phyloP scores from a whole-genome alignment of 2,113 vertebrate genomes.

The Formicarius rufipectus region DNA sequence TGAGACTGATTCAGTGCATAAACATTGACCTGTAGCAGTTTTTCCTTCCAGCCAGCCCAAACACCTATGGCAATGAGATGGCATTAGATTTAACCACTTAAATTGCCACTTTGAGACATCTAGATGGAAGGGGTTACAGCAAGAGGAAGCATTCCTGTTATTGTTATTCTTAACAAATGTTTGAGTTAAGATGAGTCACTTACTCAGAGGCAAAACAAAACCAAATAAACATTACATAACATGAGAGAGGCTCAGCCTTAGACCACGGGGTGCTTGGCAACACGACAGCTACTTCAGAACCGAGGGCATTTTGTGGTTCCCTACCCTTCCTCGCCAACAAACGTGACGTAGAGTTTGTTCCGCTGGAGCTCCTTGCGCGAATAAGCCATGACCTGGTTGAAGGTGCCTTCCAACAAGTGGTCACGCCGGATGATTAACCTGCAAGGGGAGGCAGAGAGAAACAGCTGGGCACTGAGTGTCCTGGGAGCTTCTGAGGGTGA shows the following conservation, averaged over 20 bases:
- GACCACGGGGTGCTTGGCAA: not conserved
- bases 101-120: not conserved
- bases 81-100: not conserved
- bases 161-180: not conserved
- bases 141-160: not conserved
- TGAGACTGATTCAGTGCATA: not conserved
- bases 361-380: conserved; percentile 97
- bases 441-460: not conserved
- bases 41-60: not conserved
- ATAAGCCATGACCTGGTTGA: conserved; percentile 98
- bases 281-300: not conserved
- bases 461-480: not conserved
- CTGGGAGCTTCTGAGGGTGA: not conserved
- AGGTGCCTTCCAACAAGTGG: conserved; percentile 94
- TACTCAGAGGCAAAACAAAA: not conserved
- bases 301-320: not conserved
- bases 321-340: conserved; percentile 97
- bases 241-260: not conserved
- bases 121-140: not conserved
- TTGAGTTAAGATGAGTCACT: not conserved
- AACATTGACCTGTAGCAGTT: not conserved
- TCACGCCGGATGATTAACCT: conserved; percentile 94
- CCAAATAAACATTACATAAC: not conserved
- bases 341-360: conserved; percentile 96
- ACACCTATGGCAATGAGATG: not conserved